Conservation (phyloP, 2,113 vertebrate genomes). For the Excalfactoria chinensis region DNA sequence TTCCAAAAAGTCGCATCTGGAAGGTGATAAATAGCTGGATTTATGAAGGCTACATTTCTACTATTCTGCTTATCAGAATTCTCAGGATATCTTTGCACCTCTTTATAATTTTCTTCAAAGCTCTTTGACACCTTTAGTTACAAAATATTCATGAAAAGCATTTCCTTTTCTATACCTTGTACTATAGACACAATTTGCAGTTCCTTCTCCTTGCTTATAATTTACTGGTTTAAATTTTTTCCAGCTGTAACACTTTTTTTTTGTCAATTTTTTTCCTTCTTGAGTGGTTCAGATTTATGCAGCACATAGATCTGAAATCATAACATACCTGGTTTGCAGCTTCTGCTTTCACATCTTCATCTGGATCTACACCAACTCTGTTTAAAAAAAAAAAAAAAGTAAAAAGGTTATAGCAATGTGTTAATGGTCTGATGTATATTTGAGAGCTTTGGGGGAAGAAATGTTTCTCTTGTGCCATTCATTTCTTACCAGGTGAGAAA, state of each 20-base stretch:
- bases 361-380: conserved; percentile 81
- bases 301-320: background rate
- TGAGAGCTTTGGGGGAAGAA: background rate
- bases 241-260: background rate
- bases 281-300: background rate
- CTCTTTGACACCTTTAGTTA: background rate
- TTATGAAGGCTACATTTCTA: background rate
- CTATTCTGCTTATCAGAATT: background rate
- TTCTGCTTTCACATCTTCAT: conserved; percentile 75
- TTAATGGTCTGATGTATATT: background rate
- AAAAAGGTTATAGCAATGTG: background rate
- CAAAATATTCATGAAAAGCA: background rate
- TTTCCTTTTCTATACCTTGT: background rate
- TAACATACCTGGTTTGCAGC: conserved; percentile 77
- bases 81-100: background rate
- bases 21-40: background rate
- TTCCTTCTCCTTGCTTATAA: background rate
- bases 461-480: background rate
- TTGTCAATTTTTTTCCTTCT: background rate
- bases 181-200: background rate
- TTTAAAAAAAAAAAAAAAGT: conserved; percentile 20
- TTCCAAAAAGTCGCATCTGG: background rate
- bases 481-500: background rate
- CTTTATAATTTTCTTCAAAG: background rate
- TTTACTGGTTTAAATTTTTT: background rate